A percentile compares a stretch with the other conserved stretches of the same genome.
phyloP scores from a whole-genome alignment of 1,140 invertebrate species.

The Dryas iulia region DNA sequence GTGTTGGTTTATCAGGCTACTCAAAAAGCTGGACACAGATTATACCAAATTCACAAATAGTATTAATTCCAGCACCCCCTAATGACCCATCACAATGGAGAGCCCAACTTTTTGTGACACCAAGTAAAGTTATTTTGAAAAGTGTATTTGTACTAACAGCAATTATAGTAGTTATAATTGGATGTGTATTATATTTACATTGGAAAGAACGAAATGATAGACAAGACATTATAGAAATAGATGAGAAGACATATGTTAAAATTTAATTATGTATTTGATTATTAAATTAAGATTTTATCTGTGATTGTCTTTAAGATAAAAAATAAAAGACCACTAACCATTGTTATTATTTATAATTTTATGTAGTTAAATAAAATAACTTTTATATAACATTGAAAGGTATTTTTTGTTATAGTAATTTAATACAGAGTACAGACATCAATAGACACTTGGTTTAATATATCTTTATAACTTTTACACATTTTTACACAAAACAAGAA shows the following conservation, averaged over 20 bases:
- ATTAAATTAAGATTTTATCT: neutral
- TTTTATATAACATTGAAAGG: neutral
- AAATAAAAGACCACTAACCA: neutral
- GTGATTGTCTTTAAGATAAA: neutral
- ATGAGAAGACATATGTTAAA: constrained; percentile 72
- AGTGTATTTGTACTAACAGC: constrained; percentile 94
- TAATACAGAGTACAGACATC: neutral
- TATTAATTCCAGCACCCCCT: constrained; percentile 94
- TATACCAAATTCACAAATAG: constrained; percentile 98
- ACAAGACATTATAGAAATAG: constrained; percentile 87
- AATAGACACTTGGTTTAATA: neutral
- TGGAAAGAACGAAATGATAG: constrained; percentile 97
- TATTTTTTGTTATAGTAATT: neutral
- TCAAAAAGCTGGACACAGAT: constrained; percentile 93
- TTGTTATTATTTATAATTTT: neutral
- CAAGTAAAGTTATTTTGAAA: constrained; percentile 95
- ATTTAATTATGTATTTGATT: constrained; percentile 38
- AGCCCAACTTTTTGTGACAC: constrained; percentile 96
- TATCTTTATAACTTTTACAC: neutral
- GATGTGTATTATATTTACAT: constrained; percentile 93
- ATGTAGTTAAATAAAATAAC: neutral
- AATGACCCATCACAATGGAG: constrained; percentile 91
- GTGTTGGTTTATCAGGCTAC: constrained; percentile 88
- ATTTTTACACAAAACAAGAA: neutral
- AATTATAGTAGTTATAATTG: constrained; percentile 91